These are phyloP conservation scores for Saccopteryx bilineata DNA, from an alignment of 2,113 vertebrate species.

Conservation along the genomic window DNA sequence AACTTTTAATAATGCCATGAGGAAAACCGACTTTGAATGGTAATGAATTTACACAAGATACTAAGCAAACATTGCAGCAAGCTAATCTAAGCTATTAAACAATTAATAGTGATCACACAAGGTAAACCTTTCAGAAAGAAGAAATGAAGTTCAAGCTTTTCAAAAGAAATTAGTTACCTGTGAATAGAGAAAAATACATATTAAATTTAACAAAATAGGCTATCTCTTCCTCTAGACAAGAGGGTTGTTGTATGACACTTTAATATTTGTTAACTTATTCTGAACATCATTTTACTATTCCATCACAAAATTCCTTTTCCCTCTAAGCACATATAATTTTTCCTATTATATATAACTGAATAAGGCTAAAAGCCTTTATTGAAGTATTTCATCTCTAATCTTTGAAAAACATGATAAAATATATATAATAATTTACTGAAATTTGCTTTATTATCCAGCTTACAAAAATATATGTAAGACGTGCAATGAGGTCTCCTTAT, in stretches of 20 bases:
- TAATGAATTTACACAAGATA: conserved; percentile 75
- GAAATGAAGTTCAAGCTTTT: conserved; percentile 56
- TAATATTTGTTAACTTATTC: conserved; percentile 72
- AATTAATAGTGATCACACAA: conserved; percentile 73
- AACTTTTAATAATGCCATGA: conserved; percentile 75
- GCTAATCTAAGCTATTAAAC: conserved; percentile 74
- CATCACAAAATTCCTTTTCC: conserved; percentile 66
- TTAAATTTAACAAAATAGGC: conserved; percentile 66
- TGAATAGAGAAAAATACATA: conserved; percentile 34
- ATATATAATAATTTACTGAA: conserved; percentile 70
- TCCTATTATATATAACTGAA: conserved; percentile 53
- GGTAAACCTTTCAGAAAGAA: conserved; percentile 64
- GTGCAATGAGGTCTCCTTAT: conserved; percentile 38
- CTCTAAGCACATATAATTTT: conserved; percentile 50
- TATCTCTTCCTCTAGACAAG: conserved; percentile 63
- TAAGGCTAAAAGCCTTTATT: conserved; percentile 51
- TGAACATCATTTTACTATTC: conserved; percentile 74
- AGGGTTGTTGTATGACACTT: conserved; percentile 43
- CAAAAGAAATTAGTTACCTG: conserved; percentile 66
- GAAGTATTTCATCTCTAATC: conserved; percentile 57
- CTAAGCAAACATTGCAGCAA: conserved; percentile 71
- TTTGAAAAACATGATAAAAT: conserved; percentile 70
- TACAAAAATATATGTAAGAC: conserved; percentile 42
- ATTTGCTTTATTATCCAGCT: conserved; percentile 71
- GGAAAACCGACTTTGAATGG: conserved; percentile 56